Evolutionary conservation across 2,113 vertebrate species (phyloP), one percentile per base, ranked within the genome.

Genomic region (Entelurus aequoreus): DNA sequence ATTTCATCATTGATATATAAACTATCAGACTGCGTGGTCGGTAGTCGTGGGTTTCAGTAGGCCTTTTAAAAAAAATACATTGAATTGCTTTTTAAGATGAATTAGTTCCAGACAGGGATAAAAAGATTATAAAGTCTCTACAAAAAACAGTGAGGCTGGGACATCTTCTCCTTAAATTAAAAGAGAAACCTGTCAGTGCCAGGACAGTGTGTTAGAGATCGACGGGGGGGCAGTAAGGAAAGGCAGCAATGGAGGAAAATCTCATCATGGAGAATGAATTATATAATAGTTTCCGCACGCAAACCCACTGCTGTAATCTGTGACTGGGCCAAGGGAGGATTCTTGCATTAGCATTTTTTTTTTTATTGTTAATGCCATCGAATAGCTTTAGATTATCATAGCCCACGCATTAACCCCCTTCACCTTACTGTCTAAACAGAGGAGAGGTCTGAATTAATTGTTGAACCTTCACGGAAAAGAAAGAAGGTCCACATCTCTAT

Each of bases 261-360:
- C 80, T 88, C 77, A 86, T 87, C 75, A 79, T 54, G 67, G 80
- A 86, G 82, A 88, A 88, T 86, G 69, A 86, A 86, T 88, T 84
- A 88, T 84, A 89, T 88, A 86, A 90, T 78, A 74, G 76, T 69
- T 71, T 85, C 75, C 72, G 77, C 83, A 83, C 61, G 74, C 82
- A 76, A 86, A 82, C 84, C 83, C 68, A 62, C 70, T 77, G 76
- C 79, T 79, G 82, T 91, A 88, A 91, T 89, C 85, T 86, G 86
- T 67, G 68, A 72, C 71, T 42, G 55, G 66, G 79, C 86, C 77
- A 76, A 70, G 62, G 72, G 69, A 87, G 76, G 75, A 81, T 84
- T 89, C 86, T 75, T 88, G 79, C 82, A 87, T 88, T 86, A 78
- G 65, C 13, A 55, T 68, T 72, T 72, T 69, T 28, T 28, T 69